Percentiles rank a stretch among this genome's conserved stretches.
Conservation (phyloP, 2,113 vertebrate genomes). For the Diphyllodes magnificus region DNA sequence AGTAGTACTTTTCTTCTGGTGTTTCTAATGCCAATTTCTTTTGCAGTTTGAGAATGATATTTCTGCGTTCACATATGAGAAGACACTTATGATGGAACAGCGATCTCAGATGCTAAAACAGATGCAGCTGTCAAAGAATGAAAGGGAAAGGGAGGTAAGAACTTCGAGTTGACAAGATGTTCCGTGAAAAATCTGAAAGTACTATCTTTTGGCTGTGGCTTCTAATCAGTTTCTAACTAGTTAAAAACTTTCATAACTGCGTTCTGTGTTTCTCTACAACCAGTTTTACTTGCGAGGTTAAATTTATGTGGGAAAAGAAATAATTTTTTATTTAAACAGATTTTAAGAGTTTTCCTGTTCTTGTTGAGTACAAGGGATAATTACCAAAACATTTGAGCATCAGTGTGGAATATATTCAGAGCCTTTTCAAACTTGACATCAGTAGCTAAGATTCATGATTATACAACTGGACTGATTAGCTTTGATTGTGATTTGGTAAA, state of each 20-base stretch:
- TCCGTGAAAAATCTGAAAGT: background rate
- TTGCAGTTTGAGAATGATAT: slow-evolving; percentile 92
- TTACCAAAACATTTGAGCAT: background rate
- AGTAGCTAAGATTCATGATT: background rate
- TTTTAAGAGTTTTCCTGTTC: background rate
- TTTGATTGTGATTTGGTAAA: background rate
- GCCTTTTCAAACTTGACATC: background rate
- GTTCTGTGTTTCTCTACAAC: background rate
- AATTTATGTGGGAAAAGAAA: background rate
- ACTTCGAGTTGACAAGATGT: background rate
- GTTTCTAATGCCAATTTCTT: background rate
- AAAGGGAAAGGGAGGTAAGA: slow-evolving; percentile 89
- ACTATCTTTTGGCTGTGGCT: background rate
- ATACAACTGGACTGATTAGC: background rate
- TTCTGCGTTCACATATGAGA: slow-evolving; percentile 96
- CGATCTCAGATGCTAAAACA: slow-evolving; percentile 95
- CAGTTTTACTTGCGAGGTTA: background rate
- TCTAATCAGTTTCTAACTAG: background rate
- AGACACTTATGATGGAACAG: slow-evolving; percentile 96
- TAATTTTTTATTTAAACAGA: background rate
- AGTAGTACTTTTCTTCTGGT: background rate
- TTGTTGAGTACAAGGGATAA: background rate
- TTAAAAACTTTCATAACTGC: background rate
- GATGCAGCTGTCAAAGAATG: slow-evolving; percentile 93
- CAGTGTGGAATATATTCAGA: background rate